Evolutionary conservation across 2,888 invertebrate genomes (phyloP).

Genomic region (Brenthis ino): DNA sequence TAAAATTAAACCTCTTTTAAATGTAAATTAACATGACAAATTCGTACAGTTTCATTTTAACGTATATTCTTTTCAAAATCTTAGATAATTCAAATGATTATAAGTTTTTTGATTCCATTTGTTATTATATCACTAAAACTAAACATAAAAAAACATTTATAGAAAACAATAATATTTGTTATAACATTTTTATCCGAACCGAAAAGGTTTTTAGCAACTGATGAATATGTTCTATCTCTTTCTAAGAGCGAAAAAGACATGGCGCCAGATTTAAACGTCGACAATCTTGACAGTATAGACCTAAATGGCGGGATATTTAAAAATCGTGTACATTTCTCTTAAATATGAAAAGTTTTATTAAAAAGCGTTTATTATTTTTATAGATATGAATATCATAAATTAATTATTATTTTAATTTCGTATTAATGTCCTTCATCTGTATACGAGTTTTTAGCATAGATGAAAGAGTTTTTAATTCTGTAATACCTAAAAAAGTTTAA

Average conservation of each 20-base stretch:
- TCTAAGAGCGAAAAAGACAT: constrained; percentile 46
- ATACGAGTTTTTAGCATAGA: not conserved
- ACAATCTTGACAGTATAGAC: constrained; percentile 50
- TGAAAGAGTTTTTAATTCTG: not conserved
- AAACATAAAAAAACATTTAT: not conserved
- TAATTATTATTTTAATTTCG: not conserved
- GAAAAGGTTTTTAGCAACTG: constrained; percentile 36
- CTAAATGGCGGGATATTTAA: constrained; percentile 59
- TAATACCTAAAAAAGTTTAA: not conserved
- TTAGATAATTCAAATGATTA: too few species aligned
- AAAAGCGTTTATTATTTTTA: not conserved
- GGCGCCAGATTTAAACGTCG: constrained; percentile 64
- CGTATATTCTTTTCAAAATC: too few species aligned
- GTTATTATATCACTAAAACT: not conserved
- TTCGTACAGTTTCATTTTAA: too few species aligned
- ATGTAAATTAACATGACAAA: too few species aligned
- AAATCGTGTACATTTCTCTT: constrained; percentile 28
- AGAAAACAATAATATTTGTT: not conserved
- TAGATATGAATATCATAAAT: too few species aligned
- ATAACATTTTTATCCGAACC: not conserved
- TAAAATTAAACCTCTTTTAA: too few species aligned
- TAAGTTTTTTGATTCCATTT: too few species aligned
- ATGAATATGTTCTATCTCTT: constrained; percentile 52
- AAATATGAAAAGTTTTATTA: constrained; percentile 1
- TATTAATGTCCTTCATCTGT: not conserved